A percentile compares a stretch with the other conserved stretches of the same genome.
phyloP scores from a whole-genome alignment of 1,140 invertebrate genomes.

The Zaprionus gabonicus region DNA sequence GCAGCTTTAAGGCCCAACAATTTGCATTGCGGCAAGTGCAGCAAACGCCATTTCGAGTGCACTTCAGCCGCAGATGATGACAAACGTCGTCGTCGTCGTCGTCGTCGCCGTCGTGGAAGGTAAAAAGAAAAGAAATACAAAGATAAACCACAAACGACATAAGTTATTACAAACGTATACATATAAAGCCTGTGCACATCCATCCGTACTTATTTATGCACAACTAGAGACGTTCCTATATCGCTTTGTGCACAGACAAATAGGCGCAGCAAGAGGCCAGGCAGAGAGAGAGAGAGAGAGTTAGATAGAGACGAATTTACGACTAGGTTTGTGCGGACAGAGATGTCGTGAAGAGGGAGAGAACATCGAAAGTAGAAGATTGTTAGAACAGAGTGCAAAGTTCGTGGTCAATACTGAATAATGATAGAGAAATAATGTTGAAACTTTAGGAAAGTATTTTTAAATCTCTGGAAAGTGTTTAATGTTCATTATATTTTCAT shows the following conservation, averaged over 20 bases:
- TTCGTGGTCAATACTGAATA: too few species aligned
- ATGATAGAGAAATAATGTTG: too few species aligned
- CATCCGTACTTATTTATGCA: slow-evolving; percentile 8
- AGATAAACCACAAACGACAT: slow-evolving; percentile 63
- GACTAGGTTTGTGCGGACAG: slow-evolving; percentile 16
- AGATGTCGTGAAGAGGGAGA: neutral
- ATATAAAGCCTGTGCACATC: slow-evolving; percentile 29
- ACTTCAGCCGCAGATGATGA: slow-evolving; percentile 50
- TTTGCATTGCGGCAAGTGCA: slow-evolving; percentile 35
- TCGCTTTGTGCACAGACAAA: slow-evolving; percentile 18
- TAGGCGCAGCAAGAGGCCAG: slow-evolving; percentile 43
- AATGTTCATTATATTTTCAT: too few species aligned
- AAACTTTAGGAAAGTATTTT: too few species aligned
- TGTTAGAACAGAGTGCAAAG: too few species aligned
- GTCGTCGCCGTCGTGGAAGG: slow-evolving; percentile 44
- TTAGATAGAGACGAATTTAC: neutral
- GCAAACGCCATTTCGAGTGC: slow-evolving; percentile 66
- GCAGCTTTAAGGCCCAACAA: slow-evolving; percentile 43
- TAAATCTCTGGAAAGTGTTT: too few species aligned
- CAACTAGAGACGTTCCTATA: slow-evolving; percentile 20
- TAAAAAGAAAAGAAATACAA: slow-evolving; percentile 39
- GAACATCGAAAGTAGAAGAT: too few species aligned
- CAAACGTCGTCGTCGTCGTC: slow-evolving; percentile 39
- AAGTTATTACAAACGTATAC: slow-evolving; percentile 59
- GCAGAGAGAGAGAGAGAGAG: neutral